phyloP scores from a whole-genome alignment of 2,113 vertebrate genomes.

The Grammomys dolichurus region DNA sequence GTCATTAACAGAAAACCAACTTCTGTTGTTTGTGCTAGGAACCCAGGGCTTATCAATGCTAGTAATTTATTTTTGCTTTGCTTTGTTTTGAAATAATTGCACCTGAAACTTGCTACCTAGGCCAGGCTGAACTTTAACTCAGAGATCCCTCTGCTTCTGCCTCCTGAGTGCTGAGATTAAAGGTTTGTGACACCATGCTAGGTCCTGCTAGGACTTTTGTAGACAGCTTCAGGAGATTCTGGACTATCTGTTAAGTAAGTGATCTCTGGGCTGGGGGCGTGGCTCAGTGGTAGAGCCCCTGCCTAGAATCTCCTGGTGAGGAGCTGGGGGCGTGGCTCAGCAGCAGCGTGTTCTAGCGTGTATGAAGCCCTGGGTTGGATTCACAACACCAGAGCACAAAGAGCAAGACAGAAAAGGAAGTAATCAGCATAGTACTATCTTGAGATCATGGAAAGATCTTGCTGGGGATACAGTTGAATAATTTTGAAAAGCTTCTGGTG shows the following conservation, averaged over 20 bases:
- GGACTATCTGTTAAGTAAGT: background rate
- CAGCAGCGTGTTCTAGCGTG: background rate
- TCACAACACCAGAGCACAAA: background rate
- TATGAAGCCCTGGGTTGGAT: no score
- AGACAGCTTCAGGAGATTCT: background rate
- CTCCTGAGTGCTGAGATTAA: background rate
- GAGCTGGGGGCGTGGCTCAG: background rate
- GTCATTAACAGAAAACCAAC: background rate
- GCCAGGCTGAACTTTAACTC: background rate
- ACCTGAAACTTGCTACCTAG: background rate
- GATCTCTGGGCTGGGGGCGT: background rate
- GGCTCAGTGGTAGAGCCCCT: background rate
- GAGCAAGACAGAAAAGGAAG: background rate
- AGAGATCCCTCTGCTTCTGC: background rate
- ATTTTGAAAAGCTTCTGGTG: background rate
- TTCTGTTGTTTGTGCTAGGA: background rate
- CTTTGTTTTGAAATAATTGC: no score
- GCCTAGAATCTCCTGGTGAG: no score
- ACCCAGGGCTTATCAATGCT: background rate
- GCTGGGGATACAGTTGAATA: constrained; percentile 50
- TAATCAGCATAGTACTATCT: background rate
- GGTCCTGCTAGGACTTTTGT: background rate
- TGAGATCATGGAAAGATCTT: background rate
- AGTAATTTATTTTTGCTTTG: no score
- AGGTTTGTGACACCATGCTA: background rate